Base-by-base conservation (phyloP, 2,113 vertebrate species). In the Noturus placidus region DNA sequence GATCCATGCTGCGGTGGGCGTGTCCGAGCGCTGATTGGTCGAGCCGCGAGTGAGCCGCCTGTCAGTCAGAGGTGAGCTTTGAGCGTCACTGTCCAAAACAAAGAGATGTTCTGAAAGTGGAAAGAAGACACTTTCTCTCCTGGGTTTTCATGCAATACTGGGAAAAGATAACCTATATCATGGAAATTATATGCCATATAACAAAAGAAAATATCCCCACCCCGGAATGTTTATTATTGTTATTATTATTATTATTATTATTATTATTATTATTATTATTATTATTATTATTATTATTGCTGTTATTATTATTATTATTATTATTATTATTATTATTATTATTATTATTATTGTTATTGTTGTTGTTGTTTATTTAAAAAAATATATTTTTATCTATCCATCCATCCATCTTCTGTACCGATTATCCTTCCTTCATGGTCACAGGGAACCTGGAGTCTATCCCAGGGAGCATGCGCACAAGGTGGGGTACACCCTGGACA, bases 11-110 rank as follows among this genome's bases (percentile, higher is more conserved):
- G 22, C 20, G 38, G 70, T 76, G 86, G 86, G 86, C 50, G 86
- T 56, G 79, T n/a, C 67, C 67, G 6, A 7, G 2, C 38, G 65
- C 67, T 82, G 86, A 87, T 87, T 82, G 86, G 86, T 46, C 22
- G 22, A 76, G 65, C 11, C n/a, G 67, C 30, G 9, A 2, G 4
- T n/a, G 65, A 87, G 25, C 52, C 54, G 50, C 79, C 3, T 82
- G 86, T 87, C 86, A 74, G 15, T 81, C 67, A 56, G 13, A 10
- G 25, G 25, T 38, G 22, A 52, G 38, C 6, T 11, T 50, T 17
- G 19, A 27, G 25, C 83, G 69, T 85, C 83, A 76, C 69, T 3
- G 83, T 72, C 42, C 76, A 52, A 78, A 86, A 79, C 84, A 86
- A 79, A 50, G 63, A 83, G 42, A 50, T 67, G 46, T 13, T 4